Base-by-base conservation (phyloP, 2,113 vertebrate species). In the Eulemur macaco region DNA sequence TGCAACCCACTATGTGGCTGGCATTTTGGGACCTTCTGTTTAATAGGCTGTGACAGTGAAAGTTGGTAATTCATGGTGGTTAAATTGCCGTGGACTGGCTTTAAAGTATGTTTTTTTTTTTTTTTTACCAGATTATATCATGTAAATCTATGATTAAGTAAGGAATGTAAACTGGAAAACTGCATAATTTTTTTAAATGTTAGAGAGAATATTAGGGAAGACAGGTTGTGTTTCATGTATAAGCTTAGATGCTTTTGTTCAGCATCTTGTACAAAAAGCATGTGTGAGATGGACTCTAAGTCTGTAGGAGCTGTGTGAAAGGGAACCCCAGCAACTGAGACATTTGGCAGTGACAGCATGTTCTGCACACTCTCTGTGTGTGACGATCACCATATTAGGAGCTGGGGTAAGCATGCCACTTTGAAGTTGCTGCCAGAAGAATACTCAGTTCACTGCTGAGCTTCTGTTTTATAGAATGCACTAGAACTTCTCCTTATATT, bases 11-110 rank as follows among this genome's bases (percentile, higher is more conserved):
- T 42, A 15, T 97, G 91, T 87, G 58, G 29, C 92, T 77, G 66
- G 97, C 85, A 91, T 23, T 94, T 63, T 6, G 76, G 85, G 60
- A 95, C 93, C 90, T 97, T 76, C 0, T 94, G 27, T 74, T 4
- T 94, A 90, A 94, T 64, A 60, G 81, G 87, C 68, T 84, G 45
- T 96, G 92, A 94, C 80, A 85, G 34, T 77, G 89, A 11, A 50
- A 84, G 77, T 83, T 88, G n/a, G 39, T 39, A 29, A 2, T 31
- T 97, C 52, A 27, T 10, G 50, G 1, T 56, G 92, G 14, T 95
- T 96, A 91, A 50, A 54, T 81, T 86, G 68, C 76, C 77, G 6
- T 87, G 31, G 0, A 0, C 25, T 58, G 69, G 31, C 89, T 91
- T 69, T 8, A 1, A 63, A 76, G 8, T 58, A 37, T 95, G 64